Conservation (phyloP, 2,888 invertebrate genomes). For the Gasteruption jaculator region DNA sequence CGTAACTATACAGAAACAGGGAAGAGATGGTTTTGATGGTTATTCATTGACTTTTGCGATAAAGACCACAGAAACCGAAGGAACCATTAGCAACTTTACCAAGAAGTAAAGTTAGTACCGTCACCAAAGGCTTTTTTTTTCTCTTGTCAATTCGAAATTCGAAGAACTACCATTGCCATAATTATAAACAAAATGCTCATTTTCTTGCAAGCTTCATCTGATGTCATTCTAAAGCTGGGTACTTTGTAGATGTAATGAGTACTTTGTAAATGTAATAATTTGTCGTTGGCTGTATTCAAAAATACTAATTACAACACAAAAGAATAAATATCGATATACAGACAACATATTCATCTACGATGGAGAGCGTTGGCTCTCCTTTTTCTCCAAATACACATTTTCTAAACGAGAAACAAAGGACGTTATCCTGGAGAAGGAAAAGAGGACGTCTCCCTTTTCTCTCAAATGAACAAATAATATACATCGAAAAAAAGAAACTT, state of each 20-base stretch:
- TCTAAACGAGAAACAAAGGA: too few species aligned
- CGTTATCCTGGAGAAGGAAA: too few species aligned
- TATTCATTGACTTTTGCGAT: too few species aligned
- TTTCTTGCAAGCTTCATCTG: too few species aligned
- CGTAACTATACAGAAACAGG: too few species aligned
- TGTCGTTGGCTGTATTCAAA: background rate
- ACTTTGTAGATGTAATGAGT: too few species aligned
- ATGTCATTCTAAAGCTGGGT: too few species aligned
- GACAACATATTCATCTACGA: constrained; percentile 25
- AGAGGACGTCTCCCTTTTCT: too few species aligned
- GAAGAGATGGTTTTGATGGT: too few species aligned
- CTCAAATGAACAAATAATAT: constrained; percentile 24
- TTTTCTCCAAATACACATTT: too few species aligned
- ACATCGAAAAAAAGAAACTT: constrained; percentile 29
- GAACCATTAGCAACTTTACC: constrained; percentile 46
- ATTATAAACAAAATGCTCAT: too few species aligned
- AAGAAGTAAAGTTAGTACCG: constrained; percentile 45
- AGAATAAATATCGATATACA: constrained; percentile 21
- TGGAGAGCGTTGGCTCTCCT: constrained; percentile 25
- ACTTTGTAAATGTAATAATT: background rate
- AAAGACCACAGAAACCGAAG: constrained; percentile 46
- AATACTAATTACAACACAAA: constrained; percentile 7
- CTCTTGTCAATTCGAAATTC: background rate
- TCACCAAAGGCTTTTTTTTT: constrained; percentile 44
- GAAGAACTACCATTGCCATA: too few species aligned